Percentiles rank a stretch among this genome's conserved stretches.
Evolutionary conservation across 1,140 invertebrate genomes (phyloP).

Genomic region (Apocrypta bakeri): DNA sequence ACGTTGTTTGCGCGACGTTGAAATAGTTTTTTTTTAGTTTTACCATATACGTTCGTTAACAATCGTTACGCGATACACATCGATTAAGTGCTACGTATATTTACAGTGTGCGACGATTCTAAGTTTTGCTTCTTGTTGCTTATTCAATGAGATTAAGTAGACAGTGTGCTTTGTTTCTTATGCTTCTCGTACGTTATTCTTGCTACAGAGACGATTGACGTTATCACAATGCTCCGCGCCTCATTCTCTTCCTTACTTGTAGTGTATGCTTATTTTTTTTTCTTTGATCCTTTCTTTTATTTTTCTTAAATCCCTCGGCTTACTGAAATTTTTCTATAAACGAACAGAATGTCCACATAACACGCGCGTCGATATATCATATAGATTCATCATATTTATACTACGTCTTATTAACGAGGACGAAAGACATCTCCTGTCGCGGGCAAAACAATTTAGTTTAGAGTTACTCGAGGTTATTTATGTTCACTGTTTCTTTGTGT

Average conservation of each 20-base stretch:
- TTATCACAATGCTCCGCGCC: conserved; percentile 69
- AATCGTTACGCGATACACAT: conserved; percentile 67
- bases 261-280: too few relatives aligned
- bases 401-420: conserved; percentile 41
- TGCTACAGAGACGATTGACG: conserved; percentile 60
- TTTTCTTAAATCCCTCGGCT: conserved; percentile 49
- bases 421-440: conserved; percentile 37
- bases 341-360: conserved; percentile 49
- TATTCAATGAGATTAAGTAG: conserved; percentile 73
- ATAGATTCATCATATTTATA: conserved; percentile 10
- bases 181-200: neutral
- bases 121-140: conserved; percentile 51
- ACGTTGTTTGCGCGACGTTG: conserved; percentile 43
- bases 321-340: conserved; percentile 45
- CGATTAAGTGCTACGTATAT: conserved; percentile 67
- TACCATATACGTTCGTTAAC: conserved; percentile 53
- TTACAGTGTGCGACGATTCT: conserved; percentile 66
- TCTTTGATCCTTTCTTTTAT: neutral
- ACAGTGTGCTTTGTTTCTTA: conserved; percentile 31
- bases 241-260: neutral
- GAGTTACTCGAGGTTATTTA: conserved; percentile 44
- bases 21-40: conserved; percentile 45
- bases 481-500: conserved; percentile 32
- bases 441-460: conserved; percentile 2
- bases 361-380: conserved; percentile 17